A percentile compares a stretch with the other conserved stretches of the same genome.
phyloP scores from a whole-genome alignment of 2,797 vertebrate species.

The Spinibarbus caldwelli region DNA sequence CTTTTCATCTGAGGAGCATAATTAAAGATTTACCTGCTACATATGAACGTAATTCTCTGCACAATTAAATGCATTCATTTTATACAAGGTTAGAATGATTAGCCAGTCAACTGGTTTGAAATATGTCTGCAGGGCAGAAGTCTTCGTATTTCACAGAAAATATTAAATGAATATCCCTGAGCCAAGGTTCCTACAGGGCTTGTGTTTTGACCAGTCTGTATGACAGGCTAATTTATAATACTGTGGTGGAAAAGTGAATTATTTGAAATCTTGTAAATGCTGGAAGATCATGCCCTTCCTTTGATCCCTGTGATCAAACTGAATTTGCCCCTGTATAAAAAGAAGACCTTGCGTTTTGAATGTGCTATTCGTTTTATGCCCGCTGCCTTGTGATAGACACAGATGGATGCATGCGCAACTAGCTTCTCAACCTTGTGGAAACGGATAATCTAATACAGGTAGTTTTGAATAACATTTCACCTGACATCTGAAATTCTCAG shows the following conservation, averaged over 20 bases:
- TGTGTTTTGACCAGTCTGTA: slow-evolving; percentile 57
- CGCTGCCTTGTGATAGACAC: not conserved
- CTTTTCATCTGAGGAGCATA: not conserved
- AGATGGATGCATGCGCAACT: slow-evolving; percentile 17
- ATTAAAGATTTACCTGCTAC: slow-evolving; percentile 43
- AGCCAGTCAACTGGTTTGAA: slow-evolving; percentile 57
- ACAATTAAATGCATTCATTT: slow-evolving; percentile 51
- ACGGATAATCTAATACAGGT: not conserved
- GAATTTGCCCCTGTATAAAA: slow-evolving; percentile 82
- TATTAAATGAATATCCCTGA: slow-evolving; percentile 58
- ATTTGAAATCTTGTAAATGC: slow-evolving; percentile 78
- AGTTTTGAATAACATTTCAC: slow-evolving; percentile 6
- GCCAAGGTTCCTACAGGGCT: slow-evolving; percentile 61
- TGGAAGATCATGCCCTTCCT: slow-evolving; percentile 74
- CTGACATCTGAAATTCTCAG: not conserved
- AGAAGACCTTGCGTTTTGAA: slow-evolving; percentile 69
- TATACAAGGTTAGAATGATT: slow-evolving; percentile 57
- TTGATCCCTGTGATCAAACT: slow-evolving; percentile 80
- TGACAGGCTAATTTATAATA: slow-evolving; percentile 76
- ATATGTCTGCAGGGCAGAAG: slow-evolving; percentile 65
- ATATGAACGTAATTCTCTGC: slow-evolving; percentile 20
- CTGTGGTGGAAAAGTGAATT: slow-evolving; percentile 79
- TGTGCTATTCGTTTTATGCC: slow-evolving; percentile 61
- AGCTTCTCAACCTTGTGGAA: not conserved
- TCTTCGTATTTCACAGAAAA: slow-evolving; percentile 64